A percentile compares a stretch with the other conserved stretches of the same genome.
Conservation (phyloP, 2,888 invertebrate genomes). For the Subacronicta megacephala region DNA sequence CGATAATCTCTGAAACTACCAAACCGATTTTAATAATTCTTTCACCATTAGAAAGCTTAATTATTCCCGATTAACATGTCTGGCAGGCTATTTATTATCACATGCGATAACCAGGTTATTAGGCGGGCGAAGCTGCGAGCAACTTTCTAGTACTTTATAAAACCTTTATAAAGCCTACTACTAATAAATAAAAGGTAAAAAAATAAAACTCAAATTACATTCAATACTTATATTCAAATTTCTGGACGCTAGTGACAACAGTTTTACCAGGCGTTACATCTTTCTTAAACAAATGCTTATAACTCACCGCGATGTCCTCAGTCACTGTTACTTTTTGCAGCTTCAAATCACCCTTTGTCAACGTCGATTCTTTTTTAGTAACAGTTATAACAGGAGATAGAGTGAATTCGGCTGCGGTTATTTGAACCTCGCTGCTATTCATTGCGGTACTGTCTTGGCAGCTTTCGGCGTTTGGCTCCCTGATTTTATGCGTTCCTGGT, state of each 20-base stretch:
- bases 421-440: constrained; percentile 41
- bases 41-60: too few species aligned
- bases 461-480: constrained; percentile 52
- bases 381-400: constrained; percentile 75
- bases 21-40: too few species aligned
- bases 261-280: constrained; percentile 73
- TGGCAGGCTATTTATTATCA: too few species aligned
- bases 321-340: constrained; percentile 78
- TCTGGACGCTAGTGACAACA: constrained; percentile 74
- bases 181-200: too few species aligned
- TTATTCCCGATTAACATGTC: too few species aligned
- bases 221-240: constrained; percentile 77
- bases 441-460: constrained; percentile 6
- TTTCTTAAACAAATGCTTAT: constrained; percentile 80
- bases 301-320: constrained; percentile 79
- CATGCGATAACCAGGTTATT: too few species aligned
- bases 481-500: constrained; percentile 70
- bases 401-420: constrained; percentile 53
- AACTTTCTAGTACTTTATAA: too few species aligned
- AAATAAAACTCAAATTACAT: constrained; percentile 53
- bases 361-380: constrained; percentile 73
- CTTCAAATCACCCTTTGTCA: constrained; percentile 76
- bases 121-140: too few species aligned
- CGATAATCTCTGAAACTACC: too few species aligned
- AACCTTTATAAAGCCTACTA: too few species aligned